These are phyloP conservation scores for Drosophila rhopaloa DNA, from an alignment of 1,140 invertebrate genomes.

Conservation along the genomic window DNA sequence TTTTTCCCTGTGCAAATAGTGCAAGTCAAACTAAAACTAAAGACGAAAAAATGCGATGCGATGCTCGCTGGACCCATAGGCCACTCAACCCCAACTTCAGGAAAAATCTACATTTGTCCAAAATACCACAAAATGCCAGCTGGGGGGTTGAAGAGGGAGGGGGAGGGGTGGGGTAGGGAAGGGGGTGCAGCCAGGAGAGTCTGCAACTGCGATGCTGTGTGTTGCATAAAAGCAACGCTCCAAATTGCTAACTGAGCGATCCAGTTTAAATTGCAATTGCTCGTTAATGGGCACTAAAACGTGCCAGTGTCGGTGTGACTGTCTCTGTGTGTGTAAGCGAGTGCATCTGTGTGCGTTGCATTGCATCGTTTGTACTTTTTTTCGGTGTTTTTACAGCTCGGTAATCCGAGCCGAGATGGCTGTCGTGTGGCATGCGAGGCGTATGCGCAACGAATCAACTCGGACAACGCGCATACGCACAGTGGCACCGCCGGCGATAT, in stretches of 20 bases:
- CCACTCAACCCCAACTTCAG: constrained; percentile 72
- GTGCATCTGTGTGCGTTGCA: constrained; percentile 23
- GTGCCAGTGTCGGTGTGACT: constrained; percentile 71
- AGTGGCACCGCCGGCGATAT: constrained; percentile 25
- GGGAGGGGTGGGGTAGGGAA: neutral
- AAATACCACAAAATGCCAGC: constrained; percentile 63
- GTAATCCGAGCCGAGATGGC: constrained; percentile 64
- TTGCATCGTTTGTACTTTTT: constrained; percentile 30
- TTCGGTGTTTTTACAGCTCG: constrained; percentile 48
- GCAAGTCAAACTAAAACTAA: constrained; percentile 28
- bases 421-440: constrained; percentile 72
- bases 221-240: constrained; percentile 83
- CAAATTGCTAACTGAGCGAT: constrained; percentile 83
- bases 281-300: constrained; percentile 84
- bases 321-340: constrained; percentile 14
- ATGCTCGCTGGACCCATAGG: constrained; percentile 62
- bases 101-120: constrained; percentile 80
- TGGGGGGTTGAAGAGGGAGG: neutral
- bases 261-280: constrained; percentile 85
- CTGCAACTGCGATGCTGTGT: constrained; percentile 50
- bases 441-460: constrained; percentile 70
- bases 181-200: constrained; percentile 26
- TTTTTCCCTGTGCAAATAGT: constrained; percentile 27
- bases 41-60: constrained; percentile 36
- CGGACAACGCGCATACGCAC: constrained; percentile 68